Percentiles rank a stretch among this genome's conserved stretches.
Evolutionary conservation across 2,888 invertebrate genomes (phyloP).

Genomic region (Chrysomela aeneicollis): DNA sequence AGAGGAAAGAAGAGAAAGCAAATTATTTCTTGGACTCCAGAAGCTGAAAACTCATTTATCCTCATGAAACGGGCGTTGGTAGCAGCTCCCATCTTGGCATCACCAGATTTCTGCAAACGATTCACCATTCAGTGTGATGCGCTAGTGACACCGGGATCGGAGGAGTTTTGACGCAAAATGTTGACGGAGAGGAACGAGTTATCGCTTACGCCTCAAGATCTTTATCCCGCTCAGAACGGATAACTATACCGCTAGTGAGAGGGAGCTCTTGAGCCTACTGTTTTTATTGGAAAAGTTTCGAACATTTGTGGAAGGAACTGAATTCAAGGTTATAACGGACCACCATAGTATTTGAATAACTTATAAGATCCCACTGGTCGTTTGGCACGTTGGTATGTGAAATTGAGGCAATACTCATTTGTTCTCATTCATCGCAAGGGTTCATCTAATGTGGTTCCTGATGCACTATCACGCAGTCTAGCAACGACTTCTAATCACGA

Average conservation of each 20-base stretch:
- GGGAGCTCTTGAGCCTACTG: conserved; percentile 32
- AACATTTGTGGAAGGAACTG: conserved; percentile 38
- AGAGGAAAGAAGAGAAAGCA: conserved; percentile 40
- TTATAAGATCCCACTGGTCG: conserved; percentile 44
- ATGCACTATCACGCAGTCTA: conserved; percentile 19
- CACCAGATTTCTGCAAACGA: conserved; percentile 43
- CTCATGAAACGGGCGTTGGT: conserved; percentile 42
- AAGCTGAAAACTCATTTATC: conserved; percentile 42
- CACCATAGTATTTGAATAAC: conserved; percentile 44
- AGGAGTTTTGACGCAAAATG: conserved; percentile 32
- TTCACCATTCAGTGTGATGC: conserved; percentile 48
- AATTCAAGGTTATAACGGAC: conserved; percentile 46
- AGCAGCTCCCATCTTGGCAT: conserved; percentile 39
- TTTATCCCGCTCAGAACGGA: conserved; percentile 24
- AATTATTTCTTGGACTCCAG: conserved; percentile 37
- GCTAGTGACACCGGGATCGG: conserved; percentile 40
- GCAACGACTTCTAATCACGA: background rate
- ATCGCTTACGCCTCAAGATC: conserved; percentile 36
- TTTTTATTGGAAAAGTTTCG: conserved; percentile 35
- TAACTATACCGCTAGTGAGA: conserved; percentile 31
- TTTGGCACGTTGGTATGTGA: conserved; percentile 41
- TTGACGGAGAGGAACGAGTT: conserved; percentile 18
- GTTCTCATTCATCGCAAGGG: conserved; percentile 24
- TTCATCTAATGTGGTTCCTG: conserved; percentile 23
- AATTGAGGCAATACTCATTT: conserved; percentile 21